Conservation (phyloP, 1,140 invertebrate species). For the Protaetia brevitarsis region DNA sequence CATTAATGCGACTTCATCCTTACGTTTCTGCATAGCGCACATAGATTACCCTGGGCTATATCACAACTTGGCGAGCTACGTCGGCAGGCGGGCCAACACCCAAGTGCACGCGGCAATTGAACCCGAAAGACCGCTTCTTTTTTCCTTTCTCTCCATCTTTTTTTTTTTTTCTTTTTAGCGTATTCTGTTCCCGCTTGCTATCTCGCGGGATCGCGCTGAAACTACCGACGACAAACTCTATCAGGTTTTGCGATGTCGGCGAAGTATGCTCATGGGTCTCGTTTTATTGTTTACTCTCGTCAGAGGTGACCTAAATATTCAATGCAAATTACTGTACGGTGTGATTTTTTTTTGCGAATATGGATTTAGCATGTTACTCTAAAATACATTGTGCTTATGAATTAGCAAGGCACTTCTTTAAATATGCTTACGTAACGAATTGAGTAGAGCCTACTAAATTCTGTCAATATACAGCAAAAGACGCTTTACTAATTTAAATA, state of each 20-base stretch:
- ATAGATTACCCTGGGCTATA: neutral
- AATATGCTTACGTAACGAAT: too few species aligned
- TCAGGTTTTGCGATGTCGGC: conserved; percentile 19
- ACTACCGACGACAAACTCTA: conserved; percentile 1
- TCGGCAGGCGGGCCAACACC: conserved; percentile 19
- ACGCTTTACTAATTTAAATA: too few species aligned
- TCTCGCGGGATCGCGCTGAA: neutral
- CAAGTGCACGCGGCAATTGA: conserved; percentile 22
- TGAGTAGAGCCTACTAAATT: too few species aligned
- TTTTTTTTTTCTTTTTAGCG: neutral
- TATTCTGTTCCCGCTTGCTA: conserved; percentile 15
- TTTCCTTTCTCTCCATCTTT: conserved; percentile 7
- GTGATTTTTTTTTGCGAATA: neutral
- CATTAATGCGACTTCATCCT: neutral
- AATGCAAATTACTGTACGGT: conserved; percentile 19
- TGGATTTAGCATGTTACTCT: neutral
- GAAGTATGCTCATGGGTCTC: conserved; percentile 20
- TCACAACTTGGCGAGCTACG: neutral
- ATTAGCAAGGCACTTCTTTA: too few species aligned
- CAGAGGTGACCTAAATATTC: conserved; percentile 12
- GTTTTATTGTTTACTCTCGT: conserved; percentile 18
- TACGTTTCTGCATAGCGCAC: neutral
- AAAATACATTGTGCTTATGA: neutral
- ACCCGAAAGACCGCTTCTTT: conserved; percentile 22
- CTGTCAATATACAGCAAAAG: too few species aligned